A percentile compares a stretch with the other conserved stretches of the same genome.
These are phyloP conservation scores for Lucilia sericata DNA, from an alignment of 1,140 invertebrate species.

Conservation along the genomic window DNA sequence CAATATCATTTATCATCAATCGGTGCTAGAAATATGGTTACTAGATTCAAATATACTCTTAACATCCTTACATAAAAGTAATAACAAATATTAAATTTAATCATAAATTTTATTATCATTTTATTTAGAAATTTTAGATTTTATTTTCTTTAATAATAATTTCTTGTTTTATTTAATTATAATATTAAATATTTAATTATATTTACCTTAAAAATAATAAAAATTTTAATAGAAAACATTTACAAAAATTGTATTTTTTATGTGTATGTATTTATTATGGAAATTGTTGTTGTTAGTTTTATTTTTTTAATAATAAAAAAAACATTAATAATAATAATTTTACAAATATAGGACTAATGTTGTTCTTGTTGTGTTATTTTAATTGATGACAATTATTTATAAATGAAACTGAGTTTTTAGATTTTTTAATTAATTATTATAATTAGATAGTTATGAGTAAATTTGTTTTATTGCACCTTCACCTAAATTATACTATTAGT, in stretches of 20 bases:
- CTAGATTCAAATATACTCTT: too few species aligned
- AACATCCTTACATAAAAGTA: too few species aligned
- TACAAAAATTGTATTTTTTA: slow-evolving; percentile 22
- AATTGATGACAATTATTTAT: neutral
- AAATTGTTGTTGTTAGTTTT: slow-evolving; percentile 29
- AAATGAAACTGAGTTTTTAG: neutral
- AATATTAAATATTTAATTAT: slow-evolving; percentile 5
- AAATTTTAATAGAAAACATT: slow-evolving; percentile 29
- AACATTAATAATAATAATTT: neutral
- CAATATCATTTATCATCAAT: too few species aligned
- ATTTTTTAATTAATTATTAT: slow-evolving; percentile 20
- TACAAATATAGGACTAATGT: neutral
- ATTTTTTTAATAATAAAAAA: neutral
- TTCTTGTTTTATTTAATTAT: neutral
- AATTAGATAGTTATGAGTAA: neutral
- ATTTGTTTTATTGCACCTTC: slow-evolving; percentile 24
- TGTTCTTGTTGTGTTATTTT: neutral
- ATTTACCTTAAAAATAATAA: slow-evolving; percentile 16
- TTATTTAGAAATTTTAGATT: neutral
- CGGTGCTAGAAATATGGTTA: too few species aligned
- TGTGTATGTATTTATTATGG: neutral
- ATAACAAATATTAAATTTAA: too few species aligned
- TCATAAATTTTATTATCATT: neutral
- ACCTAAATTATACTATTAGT: slow-evolving; percentile 16
- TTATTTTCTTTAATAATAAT: neutral